Conservation (phyloP, 2,113 vertebrate species). For the Malurus melanocephalus region DNA sequence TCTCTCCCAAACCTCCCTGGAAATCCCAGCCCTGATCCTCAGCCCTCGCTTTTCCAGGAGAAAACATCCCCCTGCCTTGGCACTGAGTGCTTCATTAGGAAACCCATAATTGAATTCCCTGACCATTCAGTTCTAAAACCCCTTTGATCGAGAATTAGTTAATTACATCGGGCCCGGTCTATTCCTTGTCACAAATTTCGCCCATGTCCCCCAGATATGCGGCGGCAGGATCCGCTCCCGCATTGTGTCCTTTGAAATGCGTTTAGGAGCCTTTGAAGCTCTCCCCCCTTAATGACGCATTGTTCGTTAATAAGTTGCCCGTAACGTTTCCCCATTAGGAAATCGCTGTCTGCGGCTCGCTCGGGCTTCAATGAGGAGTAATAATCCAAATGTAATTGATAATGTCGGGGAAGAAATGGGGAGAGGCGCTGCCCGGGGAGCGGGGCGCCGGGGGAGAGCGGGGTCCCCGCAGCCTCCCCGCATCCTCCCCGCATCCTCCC, state of each 20-base stretch:
- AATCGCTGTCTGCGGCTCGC: constrained; percentile 36
- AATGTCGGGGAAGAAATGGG: constrained; percentile 18
- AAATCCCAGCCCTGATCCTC: background rate
- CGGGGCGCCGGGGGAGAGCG: background rate
- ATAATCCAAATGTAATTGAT: constrained; percentile 62
- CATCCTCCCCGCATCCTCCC: background rate
- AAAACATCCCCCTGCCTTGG: constrained; percentile 22
- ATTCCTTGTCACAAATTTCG: constrained; percentile 57
- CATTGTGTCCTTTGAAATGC: constrained; percentile 61
- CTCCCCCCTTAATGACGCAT: constrained; percentile 61
- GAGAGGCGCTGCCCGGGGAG: background rate
- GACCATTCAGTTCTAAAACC: constrained; percentile 64
- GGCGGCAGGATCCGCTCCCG: constrained; percentile 2
- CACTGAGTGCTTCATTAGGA: constrained; percentile 51
- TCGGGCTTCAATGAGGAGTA: constrained; percentile 40
- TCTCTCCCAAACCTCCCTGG: background rate
- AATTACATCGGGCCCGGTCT: constrained; percentile 53
- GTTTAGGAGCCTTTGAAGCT: constrained; percentile 58
- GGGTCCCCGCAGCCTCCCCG: background rate
- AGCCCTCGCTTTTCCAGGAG: background rate
- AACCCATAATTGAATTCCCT: constrained; percentile 65
- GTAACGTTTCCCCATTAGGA: constrained; percentile 59
- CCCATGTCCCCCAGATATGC: constrained; percentile 56
- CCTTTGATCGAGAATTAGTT: constrained; percentile 69
- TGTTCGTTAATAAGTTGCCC: constrained; percentile 63